Conservation (phyloP, 2,797 vertebrate genomes). For the Epinephelus malabaricus region DNA sequence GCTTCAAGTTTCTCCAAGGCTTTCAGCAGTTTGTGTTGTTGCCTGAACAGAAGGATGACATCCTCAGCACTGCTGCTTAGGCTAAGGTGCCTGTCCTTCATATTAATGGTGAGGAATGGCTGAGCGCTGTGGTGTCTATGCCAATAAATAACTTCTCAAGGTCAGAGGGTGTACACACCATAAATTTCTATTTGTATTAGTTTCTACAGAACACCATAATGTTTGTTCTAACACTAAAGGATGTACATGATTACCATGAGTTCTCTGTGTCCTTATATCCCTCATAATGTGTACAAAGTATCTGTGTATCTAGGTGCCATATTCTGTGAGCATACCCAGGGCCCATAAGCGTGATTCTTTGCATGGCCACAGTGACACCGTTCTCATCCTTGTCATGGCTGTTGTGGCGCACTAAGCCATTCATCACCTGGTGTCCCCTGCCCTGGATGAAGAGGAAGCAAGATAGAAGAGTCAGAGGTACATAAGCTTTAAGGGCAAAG, state of each 20-base stretch:
- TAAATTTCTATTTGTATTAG: constrained; percentile 1
- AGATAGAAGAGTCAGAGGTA: constrained; percentile 19
- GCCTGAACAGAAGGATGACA: constrained; percentile 85
- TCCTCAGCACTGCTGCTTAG: constrained; percentile 35
- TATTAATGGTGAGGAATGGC: constrained; percentile 2
- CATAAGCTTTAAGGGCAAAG: neutral
- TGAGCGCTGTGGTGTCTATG: constrained; percentile 6
- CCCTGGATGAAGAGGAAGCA: constrained; percentile 62
- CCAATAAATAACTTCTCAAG: constrained; percentile 35
- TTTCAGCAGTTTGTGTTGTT: constrained; percentile 89
- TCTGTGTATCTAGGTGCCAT: neutral
- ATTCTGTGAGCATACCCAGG: constrained; percentile 84
- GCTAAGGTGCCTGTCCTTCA: constrained; percentile 42
- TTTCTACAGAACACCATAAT: constrained; percentile 10
- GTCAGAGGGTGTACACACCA: constrained; percentile 13
- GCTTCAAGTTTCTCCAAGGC: constrained; percentile 85
- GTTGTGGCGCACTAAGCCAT: constrained; percentile 62
- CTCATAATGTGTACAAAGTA: neutral
- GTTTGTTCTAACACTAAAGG: constrained; percentile 5
- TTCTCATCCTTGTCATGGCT: constrained; percentile 72
- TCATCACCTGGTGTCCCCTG: constrained; percentile 69
- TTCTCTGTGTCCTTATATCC: neutral
- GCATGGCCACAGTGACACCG: constrained; percentile 83
- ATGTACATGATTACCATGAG: neutral
- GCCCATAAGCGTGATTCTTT: constrained; percentile 87